Percentiles rank a stretch among this genome's conserved stretches.
Evolutionary conservation across 2,113 vertebrate species (phyloP).

Genomic region (Antigone vipio): DNA sequence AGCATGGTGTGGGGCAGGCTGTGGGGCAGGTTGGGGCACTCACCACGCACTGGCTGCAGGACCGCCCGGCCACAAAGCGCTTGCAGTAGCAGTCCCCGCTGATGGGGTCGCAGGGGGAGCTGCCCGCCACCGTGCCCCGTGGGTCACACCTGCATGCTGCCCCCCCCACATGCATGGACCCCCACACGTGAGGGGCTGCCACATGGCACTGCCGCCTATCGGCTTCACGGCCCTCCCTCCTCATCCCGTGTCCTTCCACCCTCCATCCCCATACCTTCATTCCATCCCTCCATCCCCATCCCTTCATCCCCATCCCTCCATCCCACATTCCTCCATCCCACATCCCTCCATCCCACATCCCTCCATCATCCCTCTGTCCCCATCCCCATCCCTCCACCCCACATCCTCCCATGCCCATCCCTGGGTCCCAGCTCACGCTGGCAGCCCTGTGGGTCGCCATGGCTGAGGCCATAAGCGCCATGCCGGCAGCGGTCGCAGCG

Average conservation of each 20-base stretch:
- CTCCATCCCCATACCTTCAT: background rate
- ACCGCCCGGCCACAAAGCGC: conserved; percentile 81
- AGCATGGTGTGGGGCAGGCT: background rate
- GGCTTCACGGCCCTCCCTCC: background rate
- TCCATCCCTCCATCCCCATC: background rate
- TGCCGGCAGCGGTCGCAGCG: conserved; percentile 84
- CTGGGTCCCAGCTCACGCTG: conserved; percentile 15
- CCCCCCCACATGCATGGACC: background rate
- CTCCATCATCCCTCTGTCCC: background rate
- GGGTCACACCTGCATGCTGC: conserved; percentile 85
- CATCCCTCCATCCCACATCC: background rate
- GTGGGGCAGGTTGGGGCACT: conserved; percentile 18
- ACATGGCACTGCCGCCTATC: accelerated
- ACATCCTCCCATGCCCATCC: background rate
- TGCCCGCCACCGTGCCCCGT: conserved; percentile 74
- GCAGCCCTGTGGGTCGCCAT: conserved; percentile 76
- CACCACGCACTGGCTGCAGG: conserved; percentile 87
- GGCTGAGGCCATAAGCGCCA: conserved; percentile 82
- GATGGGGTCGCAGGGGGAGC: conserved; percentile 80
- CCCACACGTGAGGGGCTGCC: conserved; percentile 30
- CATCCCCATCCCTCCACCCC: background rate
- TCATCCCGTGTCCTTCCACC: background rate
- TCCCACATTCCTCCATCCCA: background rate
- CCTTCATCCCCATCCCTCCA: background rate
- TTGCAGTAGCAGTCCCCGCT: conserved; percentile 88